A percentile compares a stretch with the other conserved stretches of the same genome.
Conservation (phyloP, 2,888 invertebrate genomes). For the Steinernema carpocapsae region DNA sequence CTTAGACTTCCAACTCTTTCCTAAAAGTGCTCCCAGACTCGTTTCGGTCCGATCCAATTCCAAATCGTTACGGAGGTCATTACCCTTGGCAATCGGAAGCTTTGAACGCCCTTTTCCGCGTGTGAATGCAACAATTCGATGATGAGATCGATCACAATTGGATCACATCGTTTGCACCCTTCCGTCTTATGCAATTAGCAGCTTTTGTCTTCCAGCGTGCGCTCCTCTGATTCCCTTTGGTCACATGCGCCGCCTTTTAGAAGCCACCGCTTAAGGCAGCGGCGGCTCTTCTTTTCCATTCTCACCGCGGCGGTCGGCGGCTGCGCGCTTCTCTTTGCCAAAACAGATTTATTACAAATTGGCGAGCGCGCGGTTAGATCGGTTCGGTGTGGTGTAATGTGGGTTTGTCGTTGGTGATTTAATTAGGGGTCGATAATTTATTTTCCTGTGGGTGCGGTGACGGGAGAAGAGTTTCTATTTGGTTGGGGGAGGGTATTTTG, state of each 20-base stretch:
- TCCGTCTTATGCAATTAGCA: constrained; percentile 30
- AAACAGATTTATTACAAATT: constrained; percentile 27
- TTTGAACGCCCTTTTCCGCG: constrained; percentile 17
- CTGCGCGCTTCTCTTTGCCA: neutral
- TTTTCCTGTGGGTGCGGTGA: neutral
- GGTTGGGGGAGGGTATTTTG: too few relatives aligned
- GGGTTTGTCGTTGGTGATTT: neutral
- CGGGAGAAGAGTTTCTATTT: too few relatives aligned
- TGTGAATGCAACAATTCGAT: neutral
- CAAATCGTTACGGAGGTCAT: neutral
- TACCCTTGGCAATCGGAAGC: constrained; percentile 10
- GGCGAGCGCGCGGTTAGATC: neutral
- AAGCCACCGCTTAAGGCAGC: too few relatives aligned
- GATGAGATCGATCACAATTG: constrained; percentile 30
- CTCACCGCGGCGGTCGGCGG: too few relatives aligned
- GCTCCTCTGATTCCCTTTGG: constrained; percentile 3
- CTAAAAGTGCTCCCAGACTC: too few relatives aligned
- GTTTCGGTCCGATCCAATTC: too few relatives aligned
- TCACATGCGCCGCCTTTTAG: neutral
- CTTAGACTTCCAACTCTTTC: too few relatives aligned
- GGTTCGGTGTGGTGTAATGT: constrained; percentile 19
- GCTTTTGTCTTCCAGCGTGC: constrained; percentile 27
- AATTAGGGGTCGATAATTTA: constrained; percentile 16
- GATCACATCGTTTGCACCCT: constrained; percentile 35
- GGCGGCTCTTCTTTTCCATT: too few relatives aligned